A percentile compares a stretch with the other conserved stretches of the same genome.
Conservation (phyloP, 2,113 vertebrate genomes). For the Apaloderma vittatum region DNA sequence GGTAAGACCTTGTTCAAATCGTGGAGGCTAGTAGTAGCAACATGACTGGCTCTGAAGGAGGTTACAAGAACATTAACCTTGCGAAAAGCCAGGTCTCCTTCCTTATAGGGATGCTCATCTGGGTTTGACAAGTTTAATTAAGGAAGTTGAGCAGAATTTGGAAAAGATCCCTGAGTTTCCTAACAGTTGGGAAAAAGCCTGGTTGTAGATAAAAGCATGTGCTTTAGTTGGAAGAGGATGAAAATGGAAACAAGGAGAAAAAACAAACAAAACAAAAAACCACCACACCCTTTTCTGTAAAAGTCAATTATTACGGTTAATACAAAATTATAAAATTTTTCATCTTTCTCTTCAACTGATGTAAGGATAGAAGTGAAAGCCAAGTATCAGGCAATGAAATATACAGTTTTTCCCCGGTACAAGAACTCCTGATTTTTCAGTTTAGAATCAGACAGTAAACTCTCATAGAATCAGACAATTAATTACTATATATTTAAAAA, state of each 20-base stretch:
- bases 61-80: background rate
- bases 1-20: background rate
- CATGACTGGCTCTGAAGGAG: background rate
- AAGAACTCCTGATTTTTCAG: background rate
- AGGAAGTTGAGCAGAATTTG: background rate
- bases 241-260: background rate
- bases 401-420: background rate
- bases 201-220: background rate
- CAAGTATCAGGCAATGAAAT: background rate
- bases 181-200: slow-evolving; percentile 2
- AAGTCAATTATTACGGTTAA: background rate
- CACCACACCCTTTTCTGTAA: background rate
- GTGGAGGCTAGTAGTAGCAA: background rate
- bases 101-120: background rate
- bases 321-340: background rate
- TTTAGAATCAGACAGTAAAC: background rate
- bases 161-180: background rate
- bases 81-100: background rate
- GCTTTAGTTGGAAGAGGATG: background rate
- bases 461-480: background rate
- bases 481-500: background rate
- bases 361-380: background rate
- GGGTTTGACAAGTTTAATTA: slow-evolving; percentile 41
- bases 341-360: background rate
- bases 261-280: background rate